These are phyloP conservation scores for Atta colombica DNA, from an alignment of 1,140 invertebrate genomes.

Conservation along the genomic window DNA sequence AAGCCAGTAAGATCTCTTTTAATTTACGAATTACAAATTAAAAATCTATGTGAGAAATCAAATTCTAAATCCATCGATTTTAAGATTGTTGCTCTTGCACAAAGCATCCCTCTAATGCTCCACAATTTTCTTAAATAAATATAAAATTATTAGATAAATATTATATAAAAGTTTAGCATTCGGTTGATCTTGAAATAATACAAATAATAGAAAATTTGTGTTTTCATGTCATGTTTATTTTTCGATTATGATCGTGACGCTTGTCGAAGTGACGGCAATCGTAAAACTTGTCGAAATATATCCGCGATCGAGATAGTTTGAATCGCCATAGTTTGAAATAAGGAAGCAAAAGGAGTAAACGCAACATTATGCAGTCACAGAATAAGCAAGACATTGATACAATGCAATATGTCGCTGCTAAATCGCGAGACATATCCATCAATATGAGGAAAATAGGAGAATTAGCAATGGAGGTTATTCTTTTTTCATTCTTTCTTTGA, in stretches of 20 bases:
- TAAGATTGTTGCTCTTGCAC: not conserved
- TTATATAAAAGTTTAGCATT: not conserved
- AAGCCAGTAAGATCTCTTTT: not conserved
- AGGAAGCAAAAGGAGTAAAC: not conserved
- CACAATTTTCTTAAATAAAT: not conserved
- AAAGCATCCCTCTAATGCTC: not conserved
- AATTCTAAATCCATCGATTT: not conserved
- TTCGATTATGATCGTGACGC: not conserved
- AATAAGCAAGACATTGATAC: not conserved
- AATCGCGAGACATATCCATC: not conserved
- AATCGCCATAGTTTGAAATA: not conserved
- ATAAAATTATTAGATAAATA: conserved; percentile 14
- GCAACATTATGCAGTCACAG: not conserved
- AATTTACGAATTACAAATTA: not conserved
- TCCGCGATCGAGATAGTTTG: not conserved
- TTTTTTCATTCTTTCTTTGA: not conserved
- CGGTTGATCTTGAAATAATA: not conserved
- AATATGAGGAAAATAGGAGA: not conserved
- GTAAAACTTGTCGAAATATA: not conserved
- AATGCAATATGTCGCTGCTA: not conserved
- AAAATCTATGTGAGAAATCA: not conserved
- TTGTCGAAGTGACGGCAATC: not conserved
- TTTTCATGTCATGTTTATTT: conserved; percentile 5
- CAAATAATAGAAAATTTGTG: not conserved
- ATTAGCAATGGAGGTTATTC: not conserved